Conservation (phyloP, 2,797 vertebrate genomes). For the Rallus crepitans region DNA sequence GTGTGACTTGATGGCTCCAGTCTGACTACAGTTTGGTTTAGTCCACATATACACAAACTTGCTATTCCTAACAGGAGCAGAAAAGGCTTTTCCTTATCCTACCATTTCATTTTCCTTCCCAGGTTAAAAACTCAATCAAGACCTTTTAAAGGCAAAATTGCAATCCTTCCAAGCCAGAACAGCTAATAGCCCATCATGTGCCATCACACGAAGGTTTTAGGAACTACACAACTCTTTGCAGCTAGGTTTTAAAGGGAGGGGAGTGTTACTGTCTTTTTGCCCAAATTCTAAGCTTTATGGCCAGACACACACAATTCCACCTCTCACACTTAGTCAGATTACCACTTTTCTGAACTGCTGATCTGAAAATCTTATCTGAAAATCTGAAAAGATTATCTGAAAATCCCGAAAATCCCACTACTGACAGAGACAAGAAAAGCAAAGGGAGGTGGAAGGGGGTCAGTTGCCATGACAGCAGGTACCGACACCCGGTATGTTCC, state of each 20-base stretch:
- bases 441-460: background rate
- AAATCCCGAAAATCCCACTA: background rate
- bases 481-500: background rate
- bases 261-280: background rate
- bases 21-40: background rate
- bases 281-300: background rate
- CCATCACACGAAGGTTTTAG: background rate
- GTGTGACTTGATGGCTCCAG: background rate
- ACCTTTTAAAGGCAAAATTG: background rate
- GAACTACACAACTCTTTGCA: background rate
- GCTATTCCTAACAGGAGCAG: background rate
- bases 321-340: background rate
- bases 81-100: background rate
- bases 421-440: background rate
- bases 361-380: background rate
- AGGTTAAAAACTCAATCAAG: background rate
- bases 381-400: background rate
- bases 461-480: background rate
- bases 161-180: background rate
- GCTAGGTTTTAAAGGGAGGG: background rate
- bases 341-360: background rate
- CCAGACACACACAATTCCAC: background rate
- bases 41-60: background rate
- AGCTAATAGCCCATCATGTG: background rate
- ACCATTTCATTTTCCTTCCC: fast-evolving